Evolutionary conservation across 2,113 vertebrate species (phyloP).

Genomic region (Ancistrus triradiatus): DNA sequence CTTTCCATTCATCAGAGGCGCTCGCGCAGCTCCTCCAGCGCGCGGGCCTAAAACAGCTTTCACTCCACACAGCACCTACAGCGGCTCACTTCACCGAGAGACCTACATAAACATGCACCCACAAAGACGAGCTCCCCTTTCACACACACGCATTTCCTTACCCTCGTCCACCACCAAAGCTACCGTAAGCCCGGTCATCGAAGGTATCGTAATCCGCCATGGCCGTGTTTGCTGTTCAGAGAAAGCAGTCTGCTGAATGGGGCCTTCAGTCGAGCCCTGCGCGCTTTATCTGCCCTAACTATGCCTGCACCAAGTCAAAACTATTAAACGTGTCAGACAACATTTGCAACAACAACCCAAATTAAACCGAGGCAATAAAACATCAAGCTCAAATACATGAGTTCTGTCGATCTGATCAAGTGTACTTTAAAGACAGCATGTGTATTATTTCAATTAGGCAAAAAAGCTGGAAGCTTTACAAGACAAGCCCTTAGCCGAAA

Average conservation of each 20-base stretch:
- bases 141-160: constrained; percentile 61
- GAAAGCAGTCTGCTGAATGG: constrained; percentile 68
- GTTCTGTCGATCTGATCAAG: too few relatives aligned
- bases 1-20: constrained; percentile 43
- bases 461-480: too few relatives aligned
- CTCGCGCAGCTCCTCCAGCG: background rate
- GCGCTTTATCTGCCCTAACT: constrained; percentile 67
- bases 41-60: constrained; percentile 33
- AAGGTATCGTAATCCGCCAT: constrained; percentile 96
- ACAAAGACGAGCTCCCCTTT: background rate
- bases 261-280: constrained; percentile 75
- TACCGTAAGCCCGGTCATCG: constrained; percentile 90
- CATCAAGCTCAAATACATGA: too few relatives aligned
- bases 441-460: too few relatives aligned
- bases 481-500: too few relatives aligned
- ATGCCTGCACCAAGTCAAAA: constrained; percentile 67
- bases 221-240: constrained; percentile 78
- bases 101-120: background rate
- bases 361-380: too few relatives aligned
- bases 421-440: too few relatives aligned
- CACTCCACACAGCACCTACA: background rate
- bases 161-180: constrained; percentile 90
- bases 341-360: background rate
- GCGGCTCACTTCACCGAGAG: background rate
- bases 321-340: background rate